Evolutionary conservation across 1,140 invertebrate species (phyloP).

Genomic region (Macrosteles quadrilineatus): DNA sequence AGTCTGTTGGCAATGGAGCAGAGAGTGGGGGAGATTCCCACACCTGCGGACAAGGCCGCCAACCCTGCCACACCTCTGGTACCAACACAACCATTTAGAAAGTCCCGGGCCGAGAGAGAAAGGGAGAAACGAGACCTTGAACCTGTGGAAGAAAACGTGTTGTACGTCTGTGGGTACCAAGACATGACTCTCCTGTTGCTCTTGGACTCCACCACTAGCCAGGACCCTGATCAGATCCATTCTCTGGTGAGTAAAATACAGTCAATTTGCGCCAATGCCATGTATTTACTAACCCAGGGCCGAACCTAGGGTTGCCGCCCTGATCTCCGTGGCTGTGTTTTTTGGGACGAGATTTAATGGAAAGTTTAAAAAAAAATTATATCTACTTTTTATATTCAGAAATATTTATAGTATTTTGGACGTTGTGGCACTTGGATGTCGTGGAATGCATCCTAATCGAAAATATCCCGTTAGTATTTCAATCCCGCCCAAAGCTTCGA

Average conservation of each 20-base stretch:
- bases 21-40: not conserved
- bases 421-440: no score
- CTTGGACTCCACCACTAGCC: constrained; percentile 63
- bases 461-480: no score
- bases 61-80: not conserved
- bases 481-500: no score
- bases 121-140: not conserved
- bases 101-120: not conserved
- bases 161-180: constrained; percentile 54
- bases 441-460: no score
- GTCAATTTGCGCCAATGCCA: no score
- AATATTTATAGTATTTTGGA: no score
- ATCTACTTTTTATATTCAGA: no score
- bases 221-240: constrained; percentile 65
- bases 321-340: no score
- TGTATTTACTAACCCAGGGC: no score
- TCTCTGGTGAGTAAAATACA: constrained; percentile 71
- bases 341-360: no score
- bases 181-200: constrained; percentile 74
- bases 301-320: no score
- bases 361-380: no score
- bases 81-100: not conserved
- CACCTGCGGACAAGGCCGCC: not conserved
- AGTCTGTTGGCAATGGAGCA: constrained; percentile 66
- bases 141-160: constrained; percentile 29